Evolutionary conservation across 2,113 vertebrate species (phyloP).

Genomic region (Stomatorhinus ivindoensis): DNA sequence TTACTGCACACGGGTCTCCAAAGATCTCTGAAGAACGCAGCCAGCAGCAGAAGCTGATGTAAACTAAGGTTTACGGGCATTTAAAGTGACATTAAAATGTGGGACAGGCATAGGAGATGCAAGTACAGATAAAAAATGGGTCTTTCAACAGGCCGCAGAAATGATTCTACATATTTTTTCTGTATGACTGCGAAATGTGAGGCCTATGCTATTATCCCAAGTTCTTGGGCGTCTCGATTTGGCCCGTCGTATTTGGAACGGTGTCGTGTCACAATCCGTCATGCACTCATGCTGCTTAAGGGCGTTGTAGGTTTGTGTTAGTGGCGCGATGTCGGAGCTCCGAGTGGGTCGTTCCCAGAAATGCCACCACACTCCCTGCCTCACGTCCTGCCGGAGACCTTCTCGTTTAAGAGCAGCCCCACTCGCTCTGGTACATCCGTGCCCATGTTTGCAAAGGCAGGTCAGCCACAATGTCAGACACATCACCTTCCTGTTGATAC

Average conservation of each 20-base stretch:
- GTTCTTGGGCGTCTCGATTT: background rate
- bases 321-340: background rate
- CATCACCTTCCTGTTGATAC: background rate
- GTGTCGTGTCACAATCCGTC: background rate
- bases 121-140: background rate
- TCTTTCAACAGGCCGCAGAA: background rate
- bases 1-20: background rate
- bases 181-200: background rate
- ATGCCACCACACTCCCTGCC: background rate
- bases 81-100: conserved; percentile 10
- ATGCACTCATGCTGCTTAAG: background rate
- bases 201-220: background rate
- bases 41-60: conserved; percentile 33
- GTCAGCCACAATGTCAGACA: background rate
- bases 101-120: background rate
- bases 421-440: background rate
- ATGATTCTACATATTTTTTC: background rate
- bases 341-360: background rate
- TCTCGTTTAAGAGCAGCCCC: background rate
- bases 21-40: background rate
- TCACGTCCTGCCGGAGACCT: background rate
- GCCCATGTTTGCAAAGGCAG: background rate
- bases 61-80: conserved; percentile 17
- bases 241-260: background rate
- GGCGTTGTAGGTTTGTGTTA: background rate